phyloP scores from a whole-genome alignment of 92 coral and sea anemone species.

The Palythoa heliodiscus region DNA sequence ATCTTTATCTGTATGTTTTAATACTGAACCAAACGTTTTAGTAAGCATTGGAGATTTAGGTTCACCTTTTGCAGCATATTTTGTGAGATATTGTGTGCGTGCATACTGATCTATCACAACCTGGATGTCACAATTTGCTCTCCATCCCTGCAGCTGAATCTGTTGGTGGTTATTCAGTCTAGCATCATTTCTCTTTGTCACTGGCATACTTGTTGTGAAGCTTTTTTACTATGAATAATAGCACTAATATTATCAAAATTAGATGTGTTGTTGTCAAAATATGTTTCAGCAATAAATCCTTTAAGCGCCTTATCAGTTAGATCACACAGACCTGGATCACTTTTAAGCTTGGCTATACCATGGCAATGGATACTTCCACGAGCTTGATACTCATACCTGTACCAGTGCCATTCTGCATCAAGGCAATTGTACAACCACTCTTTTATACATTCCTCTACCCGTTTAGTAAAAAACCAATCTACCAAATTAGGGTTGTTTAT shows the following conservation, averaged over 20 bases:
- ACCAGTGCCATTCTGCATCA: not conserved
- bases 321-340: not conserved
- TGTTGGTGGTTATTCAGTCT: too few relatives aligned
- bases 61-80: too few relatives aligned
- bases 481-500: not conserved
- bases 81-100: constrained; percentile 4
- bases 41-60: constrained; percentile 36
- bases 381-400: too few relatives aligned
- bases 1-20: constrained; percentile 18
- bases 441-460: not conserved
- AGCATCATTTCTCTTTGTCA: too few relatives aligned
- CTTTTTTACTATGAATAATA: not conserved
- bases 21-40: constrained; percentile 32
- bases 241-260: too few relatives aligned
- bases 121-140: not conserved
- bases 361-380: too few relatives aligned
- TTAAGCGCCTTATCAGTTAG: not conserved
- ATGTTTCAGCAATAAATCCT: constrained; percentile 1
- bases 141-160: too few relatives aligned
- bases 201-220: constrained; percentile 1
- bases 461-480: not conserved
- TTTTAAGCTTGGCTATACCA: too few relatives aligned
- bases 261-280: not conserved
- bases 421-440: constrained; percentile 44
- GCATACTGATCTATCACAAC: constrained; percentile 13